A percentile compares a stretch with the other conserved stretches of the same genome.
Conservation (phyloP, 2,797 vertebrate species). For the Neosilurus mollespiculum region DNA sequence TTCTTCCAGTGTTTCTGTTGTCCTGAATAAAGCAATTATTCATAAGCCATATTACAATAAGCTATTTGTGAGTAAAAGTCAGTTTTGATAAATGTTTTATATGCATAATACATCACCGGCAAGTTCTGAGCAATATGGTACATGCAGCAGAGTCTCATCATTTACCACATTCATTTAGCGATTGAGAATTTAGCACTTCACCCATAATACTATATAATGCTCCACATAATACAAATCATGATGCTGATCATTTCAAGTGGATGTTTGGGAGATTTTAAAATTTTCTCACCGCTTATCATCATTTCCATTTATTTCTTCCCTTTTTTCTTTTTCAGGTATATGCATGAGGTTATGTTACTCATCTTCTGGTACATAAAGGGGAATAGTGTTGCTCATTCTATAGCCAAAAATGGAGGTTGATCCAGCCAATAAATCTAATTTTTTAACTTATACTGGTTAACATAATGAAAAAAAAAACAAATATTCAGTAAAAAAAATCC, state of each 20-base stretch:
- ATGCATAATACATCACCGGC: not conserved
- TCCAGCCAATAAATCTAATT: not conserved
- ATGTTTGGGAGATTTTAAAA: not conserved
- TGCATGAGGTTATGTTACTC: not conserved
- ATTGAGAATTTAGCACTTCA: not conserved
- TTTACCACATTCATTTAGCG: not conserved
- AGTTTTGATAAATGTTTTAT: not conserved
- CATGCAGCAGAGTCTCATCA: not conserved
- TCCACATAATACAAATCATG: not conserved
- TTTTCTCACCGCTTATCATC: not conserved
- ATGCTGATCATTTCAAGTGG: no score
- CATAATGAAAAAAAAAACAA: not conserved
- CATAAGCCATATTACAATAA: not conserved
- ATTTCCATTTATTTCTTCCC: not conserved
- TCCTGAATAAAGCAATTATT: not conserved
- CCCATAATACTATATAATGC: not conserved
- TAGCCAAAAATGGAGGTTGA: no score
- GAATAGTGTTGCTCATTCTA: not conserved
- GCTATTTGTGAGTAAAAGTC: not conserved
- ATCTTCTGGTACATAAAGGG: not conserved
- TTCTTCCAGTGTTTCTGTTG: not conserved
- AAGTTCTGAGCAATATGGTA: not conserved
- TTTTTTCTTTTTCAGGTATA: not conserved
- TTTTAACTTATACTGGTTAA: not conserved
- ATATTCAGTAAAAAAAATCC: not conserved